These are phyloP conservation scores for Catharus minimus DNA, from an alignment of 2,113 vertebrate species.

Conservation along the genomic window DNA sequence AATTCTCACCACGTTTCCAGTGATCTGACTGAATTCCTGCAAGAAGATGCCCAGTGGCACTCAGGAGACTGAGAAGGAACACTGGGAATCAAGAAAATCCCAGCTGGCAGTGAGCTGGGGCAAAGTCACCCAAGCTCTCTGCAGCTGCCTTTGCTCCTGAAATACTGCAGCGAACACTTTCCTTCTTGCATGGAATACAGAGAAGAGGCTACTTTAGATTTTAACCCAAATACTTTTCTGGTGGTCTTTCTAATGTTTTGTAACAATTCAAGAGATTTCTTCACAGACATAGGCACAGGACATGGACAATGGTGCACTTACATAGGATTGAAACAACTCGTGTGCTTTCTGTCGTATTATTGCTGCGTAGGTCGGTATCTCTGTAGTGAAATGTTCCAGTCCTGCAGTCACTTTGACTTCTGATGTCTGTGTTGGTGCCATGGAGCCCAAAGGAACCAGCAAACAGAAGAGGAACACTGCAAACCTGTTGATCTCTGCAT, in stretches of 20 bases:
- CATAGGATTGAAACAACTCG: background rate
- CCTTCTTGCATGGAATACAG: background rate
- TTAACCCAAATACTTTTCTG: background rate
- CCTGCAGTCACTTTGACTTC: background rate
- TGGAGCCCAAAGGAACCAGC: background rate
- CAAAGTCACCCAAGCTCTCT: background rate
- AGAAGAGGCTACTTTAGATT: background rate
- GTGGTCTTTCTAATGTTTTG: background rate
- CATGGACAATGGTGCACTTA: conserved; percentile 12
- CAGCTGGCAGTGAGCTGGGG: background rate
- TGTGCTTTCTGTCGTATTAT: background rate
- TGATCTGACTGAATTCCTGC: background rate
- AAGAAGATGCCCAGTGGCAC: rapidly evolving
- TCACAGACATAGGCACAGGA: background rate
- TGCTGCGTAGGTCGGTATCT: too few relatives aligned
- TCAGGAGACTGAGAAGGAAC: background rate
- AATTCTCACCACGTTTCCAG: background rate
- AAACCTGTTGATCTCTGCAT: conserved; percentile 20
- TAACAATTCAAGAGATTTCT: background rate
- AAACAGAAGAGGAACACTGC: conserved; percentile 32
- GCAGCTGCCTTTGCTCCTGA: background rate
- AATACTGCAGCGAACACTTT: background rate
- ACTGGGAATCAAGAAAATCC: background rate
- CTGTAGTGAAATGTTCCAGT: too few relatives aligned
- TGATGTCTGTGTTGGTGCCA: background rate